Percentiles rank a stretch among this genome's conserved stretches.
phyloP scores from a whole-genome alignment of 2,797 vertebrate species.

The Myotis daubentonii region DNA sequence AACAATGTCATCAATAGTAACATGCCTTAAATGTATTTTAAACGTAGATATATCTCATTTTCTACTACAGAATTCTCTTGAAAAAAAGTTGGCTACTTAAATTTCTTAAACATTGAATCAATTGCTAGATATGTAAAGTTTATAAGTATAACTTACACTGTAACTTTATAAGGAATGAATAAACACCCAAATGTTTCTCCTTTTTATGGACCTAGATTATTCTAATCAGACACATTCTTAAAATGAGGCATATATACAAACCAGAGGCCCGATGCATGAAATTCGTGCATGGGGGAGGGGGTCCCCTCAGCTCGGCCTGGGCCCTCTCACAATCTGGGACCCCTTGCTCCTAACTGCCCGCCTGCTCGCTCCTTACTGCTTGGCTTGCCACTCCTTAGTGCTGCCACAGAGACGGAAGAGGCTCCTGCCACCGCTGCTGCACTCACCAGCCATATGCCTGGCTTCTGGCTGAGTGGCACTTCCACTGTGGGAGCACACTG shows the following conservation, averaged over 20 bases:
- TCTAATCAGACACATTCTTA: not conserved
- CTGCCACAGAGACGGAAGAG: no score
- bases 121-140: not conserved
- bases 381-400: no score
- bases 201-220: not conserved
- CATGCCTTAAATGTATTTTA: not conserved
- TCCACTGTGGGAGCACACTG: no score
- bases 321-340: no score
- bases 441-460: no score
- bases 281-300: no score
- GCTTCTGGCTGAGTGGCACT: no score
- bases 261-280: no score
- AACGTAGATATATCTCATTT: not conserved
- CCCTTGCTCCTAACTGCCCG: no score
- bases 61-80: constrained; percentile 25
- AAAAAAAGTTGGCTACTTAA: not conserved
- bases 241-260: constrained; percentile 13
- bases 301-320: no score
- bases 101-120: not conserved
- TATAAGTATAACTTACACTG: not conserved
- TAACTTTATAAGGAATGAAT: not conserved
- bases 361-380: no score
- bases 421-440: no score
- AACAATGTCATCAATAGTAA: not conserved
- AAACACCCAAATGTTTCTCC: not conserved